A percentile compares a stretch with the other conserved stretches of the same genome.
Conservation (phyloP, 2,113 vertebrate species). For the Oreotragus oreotragus region DNA sequence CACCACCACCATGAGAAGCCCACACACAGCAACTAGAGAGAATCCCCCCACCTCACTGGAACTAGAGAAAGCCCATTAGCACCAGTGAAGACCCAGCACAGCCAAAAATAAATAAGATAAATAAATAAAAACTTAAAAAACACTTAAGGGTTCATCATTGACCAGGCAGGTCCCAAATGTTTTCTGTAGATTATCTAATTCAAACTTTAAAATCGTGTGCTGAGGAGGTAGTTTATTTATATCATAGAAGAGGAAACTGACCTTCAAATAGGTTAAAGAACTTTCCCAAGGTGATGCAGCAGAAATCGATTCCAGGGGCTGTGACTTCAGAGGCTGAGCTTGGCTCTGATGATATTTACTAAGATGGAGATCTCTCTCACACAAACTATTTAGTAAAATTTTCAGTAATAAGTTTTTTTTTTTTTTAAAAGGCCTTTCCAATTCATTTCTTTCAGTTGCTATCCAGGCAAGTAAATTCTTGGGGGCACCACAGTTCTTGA, state of each 20-base stretch:
- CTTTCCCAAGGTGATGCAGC: constrained; percentile 41
- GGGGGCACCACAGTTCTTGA: background rate
- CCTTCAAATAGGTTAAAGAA: constrained; percentile 43
- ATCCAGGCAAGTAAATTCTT: background rate
- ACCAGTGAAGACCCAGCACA: background rate
- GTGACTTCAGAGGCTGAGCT: background rate
- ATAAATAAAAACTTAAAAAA: background rate
- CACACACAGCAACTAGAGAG: background rate
- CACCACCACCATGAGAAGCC: background rate
- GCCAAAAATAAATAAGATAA: background rate
- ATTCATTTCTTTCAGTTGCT: background rate
- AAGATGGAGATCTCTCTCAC: background rate
- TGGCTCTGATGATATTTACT: background rate
- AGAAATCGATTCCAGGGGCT: background rate
- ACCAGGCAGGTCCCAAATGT: background rate
- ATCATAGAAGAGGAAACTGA: constrained; percentile 59
- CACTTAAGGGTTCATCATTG: background rate
- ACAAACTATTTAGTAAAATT: background rate
- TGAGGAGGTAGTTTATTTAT: constrained; percentile 26
- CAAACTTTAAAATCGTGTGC: constrained; percentile 7
- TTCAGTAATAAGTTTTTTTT: background rate
- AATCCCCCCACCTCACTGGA: background rate
- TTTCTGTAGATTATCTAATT: constrained; percentile 22
- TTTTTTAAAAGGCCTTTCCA: background rate
- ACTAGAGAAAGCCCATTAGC: background rate